Evolutionary conservation across 2,113 vertebrate genomes (phyloP), one percentile per base, ranked within the genome.

Genomic region (Phocoena phocoena): DNA sequence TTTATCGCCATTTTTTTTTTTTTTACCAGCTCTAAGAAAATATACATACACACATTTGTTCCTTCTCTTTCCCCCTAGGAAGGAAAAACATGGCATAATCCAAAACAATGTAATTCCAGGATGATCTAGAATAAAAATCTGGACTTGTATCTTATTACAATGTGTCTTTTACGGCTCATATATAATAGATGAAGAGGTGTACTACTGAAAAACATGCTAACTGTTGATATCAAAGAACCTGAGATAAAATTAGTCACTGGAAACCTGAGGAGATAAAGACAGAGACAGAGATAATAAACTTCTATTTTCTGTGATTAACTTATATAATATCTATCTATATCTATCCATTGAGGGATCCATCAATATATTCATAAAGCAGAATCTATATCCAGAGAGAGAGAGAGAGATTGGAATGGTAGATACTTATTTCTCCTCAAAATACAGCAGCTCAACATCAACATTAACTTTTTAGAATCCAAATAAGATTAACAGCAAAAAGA

Each of bases 401-500:
- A 81, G 3, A 12, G 33, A 26, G 25, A 87, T 44, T 95, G 14
- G 1, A 76, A 60, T 67, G 14, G 21, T 41, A 93, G 6, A 76
- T 80, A 92, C 3, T 93, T 77, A 58, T 50, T 62, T 26, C 60
- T 62, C 60, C 60, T 62, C 60, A 25, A 62, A 25, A 62, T 8
- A 62, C 23, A 62, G 60, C 60, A 89, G 95, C 26, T 31, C 63
- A 93, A 88, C 1, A 26, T 36, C 63, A 92, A 88, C 1, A 26
- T 36, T 88, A 95, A 88, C 31, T 96, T 96, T 14, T 93, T 91
- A 86, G 68, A 85, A 62, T 5, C 5, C 28, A 60, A 76, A 23
- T 81, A 85, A 79, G 80, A 96, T 84, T 94, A 94, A 88, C 21
- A 91, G 28, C 4, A 71, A 86, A 84, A 90, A 63, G 67, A 83